A percentile compares a stretch with the other conserved stretches of the same genome.
phyloP scores from a whole-genome alignment of 2,888 invertebrate genomes.

The Dasysyrphus tricinctus region DNA sequence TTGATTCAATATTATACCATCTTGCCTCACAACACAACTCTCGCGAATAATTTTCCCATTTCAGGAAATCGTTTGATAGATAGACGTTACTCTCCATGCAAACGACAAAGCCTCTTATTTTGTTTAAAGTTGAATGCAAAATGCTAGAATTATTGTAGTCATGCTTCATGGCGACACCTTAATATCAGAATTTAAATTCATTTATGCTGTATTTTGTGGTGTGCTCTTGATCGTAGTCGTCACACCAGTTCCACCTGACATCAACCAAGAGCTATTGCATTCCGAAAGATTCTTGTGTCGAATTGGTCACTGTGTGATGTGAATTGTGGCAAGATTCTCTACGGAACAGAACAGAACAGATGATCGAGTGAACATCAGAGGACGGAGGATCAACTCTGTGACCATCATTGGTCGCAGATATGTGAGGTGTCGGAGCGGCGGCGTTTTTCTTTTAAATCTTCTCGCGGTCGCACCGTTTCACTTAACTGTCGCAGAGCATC shows the following conservation, averaged over 20 bases:
- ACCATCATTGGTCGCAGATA: not conserved
- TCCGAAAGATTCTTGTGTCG: slow-evolving; percentile 69
- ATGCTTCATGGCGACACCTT: slow-evolving; percentile 76
- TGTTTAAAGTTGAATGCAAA: slow-evolving; percentile 48
- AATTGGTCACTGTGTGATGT: slow-evolving; percentile 59
- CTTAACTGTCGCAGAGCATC: slow-evolving; percentile 49
- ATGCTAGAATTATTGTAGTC: slow-evolving; percentile 68
- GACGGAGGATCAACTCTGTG: not conserved
- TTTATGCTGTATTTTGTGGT: slow-evolving; percentile 59
- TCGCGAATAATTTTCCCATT: slow-evolving; percentile 68
- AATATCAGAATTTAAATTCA: slow-evolving; percentile 73
- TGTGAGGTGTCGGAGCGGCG: slow-evolving; percentile 31
- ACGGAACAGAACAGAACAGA: slow-evolving; percentile 31
- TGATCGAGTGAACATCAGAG: not conserved
- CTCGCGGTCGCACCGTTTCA: slow-evolving; percentile 41
- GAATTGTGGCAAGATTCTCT: slow-evolving; percentile 17
- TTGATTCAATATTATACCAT: slow-evolving; percentile 21
- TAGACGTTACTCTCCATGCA: slow-evolving; percentile 28
- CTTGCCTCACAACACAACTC: not conserved
- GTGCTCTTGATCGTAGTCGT: slow-evolving; percentile 53
- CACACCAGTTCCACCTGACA: slow-evolving; percentile 72
- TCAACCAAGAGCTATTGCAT: slow-evolving; percentile 52
- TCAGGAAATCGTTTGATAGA: slow-evolving; percentile 59
- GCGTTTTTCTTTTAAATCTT: slow-evolving; percentile 56
- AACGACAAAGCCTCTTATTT: slow-evolving; percentile 12